Evolutionary conservation across 2,888 invertebrate genomes (phyloP).

Genomic region (Orthosia incerta): DNA sequence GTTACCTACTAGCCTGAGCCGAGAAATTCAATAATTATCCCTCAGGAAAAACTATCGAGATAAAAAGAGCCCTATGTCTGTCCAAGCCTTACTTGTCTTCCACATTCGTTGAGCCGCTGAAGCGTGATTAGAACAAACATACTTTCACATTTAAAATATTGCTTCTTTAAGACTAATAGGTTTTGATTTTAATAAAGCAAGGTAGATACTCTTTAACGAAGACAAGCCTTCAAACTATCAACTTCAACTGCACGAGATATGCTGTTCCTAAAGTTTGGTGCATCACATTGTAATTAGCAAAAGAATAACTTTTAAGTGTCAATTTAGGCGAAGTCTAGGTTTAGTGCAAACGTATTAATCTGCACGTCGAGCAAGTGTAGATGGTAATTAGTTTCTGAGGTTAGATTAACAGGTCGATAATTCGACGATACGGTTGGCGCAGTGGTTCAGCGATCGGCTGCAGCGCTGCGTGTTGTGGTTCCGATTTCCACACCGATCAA

Average conservation of each 20-base stretch:
- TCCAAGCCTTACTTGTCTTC: no score
- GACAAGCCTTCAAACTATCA: neutral
- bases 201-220: neutral
- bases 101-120: no score
- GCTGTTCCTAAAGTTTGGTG: slow-evolving; percentile 6
- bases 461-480: no score
- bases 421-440: no score
- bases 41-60: no score
- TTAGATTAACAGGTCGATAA: neutral
- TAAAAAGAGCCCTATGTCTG: no score
- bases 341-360: slow-evolving; percentile 10
- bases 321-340: slow-evolving; percentile 2
- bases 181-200: neutral
- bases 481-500: no score
- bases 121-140: no score
- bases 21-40: no score
- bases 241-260: slow-evolving; percentile 2
- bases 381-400: neutral
- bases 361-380: neutral
- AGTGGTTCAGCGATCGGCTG: no score
- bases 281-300: slow-evolving; percentile 3
- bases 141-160: no score
- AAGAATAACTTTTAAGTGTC: slow-evolving; percentile 12
- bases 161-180: neutral
- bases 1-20: no score